A percentile compares a stretch with the other conserved stretches of the same genome.
Evolutionary conservation across 1,140 invertebrate species (phyloP).

Genomic region (Rhagoletis pomonella): DNA sequence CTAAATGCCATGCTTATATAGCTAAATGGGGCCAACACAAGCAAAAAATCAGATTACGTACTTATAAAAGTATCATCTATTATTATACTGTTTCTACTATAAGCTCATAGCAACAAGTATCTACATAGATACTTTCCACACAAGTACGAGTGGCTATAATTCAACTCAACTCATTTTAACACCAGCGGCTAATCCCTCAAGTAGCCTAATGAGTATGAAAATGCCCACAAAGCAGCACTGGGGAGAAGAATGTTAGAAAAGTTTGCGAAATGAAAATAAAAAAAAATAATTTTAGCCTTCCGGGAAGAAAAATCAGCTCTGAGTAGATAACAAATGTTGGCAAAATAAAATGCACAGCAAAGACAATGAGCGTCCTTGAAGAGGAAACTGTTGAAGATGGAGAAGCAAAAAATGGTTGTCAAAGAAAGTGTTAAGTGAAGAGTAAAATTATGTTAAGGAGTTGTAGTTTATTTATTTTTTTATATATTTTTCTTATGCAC

Average conservation of each 20-base stretch:
- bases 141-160: not conserved
- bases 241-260: not conserved
- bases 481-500: too few relatives aligned
- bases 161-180: not conserved
- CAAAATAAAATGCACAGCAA: not conserved
- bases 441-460: not conserved
- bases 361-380: not conserved
- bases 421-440: not conserved
- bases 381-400: not conserved
- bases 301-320: not conserved
- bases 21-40: too few relatives aligned
- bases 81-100: not conserved
- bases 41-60: not conserved
- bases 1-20: not conserved
- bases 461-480: too few relatives aligned
- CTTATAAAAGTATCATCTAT: not conserved
- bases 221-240: not conserved
- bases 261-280: not conserved
- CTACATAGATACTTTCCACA: not conserved
- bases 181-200: slow-evolving; percentile 5
- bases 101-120: too few relatives aligned
- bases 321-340: slow-evolving; percentile 1
- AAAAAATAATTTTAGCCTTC: not conserved
- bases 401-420: not conserved
- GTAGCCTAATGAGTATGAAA: slow-evolving; percentile 29